A percentile compares a stretch with the other conserved stretches of the same genome.
Evolutionary conservation across 35 echinoderm and acorn worm species (phyloP).

Genomic region (Lytechinus pictus): DNA sequence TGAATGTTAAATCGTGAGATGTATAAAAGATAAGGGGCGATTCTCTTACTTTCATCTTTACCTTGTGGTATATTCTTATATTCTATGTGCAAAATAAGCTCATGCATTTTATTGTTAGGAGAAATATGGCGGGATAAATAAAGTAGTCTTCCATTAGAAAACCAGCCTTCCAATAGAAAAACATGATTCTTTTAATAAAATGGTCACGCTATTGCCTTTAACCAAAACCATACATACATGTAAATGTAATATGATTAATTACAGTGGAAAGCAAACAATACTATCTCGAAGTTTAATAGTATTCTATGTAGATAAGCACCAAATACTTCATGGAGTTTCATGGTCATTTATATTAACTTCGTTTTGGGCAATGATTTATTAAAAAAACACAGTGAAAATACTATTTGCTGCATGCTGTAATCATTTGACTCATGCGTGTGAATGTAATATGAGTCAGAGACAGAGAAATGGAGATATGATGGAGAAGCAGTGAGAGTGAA

Average conservation of each 20-base stretch:
- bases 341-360: not conserved
- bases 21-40: not conserved
- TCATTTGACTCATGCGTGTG: not conserved
- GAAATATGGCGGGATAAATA: not conserved
- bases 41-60: not conserved
- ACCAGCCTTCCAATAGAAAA: not conserved
- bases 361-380: not conserved
- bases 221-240: not conserved
- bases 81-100: too few species aligned
- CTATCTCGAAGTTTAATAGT: not conserved
- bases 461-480: too few species aligned
- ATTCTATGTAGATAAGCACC: not conserved
- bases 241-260: not conserved
- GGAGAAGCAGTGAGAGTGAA: too few species aligned
- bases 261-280: not conserved
- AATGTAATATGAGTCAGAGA: too few species aligned
- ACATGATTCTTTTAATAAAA: not conserved
- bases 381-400: not conserved
- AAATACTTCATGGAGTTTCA: not conserved
- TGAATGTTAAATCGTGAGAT: not conserved
- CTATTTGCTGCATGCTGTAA: not conserved
- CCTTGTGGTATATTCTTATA: too few species aligned
- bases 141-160: not conserved
- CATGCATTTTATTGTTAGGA: not conserved
- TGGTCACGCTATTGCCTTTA: not conserved